Percentiles rank a stretch among this genome's conserved stretches.
These are phyloP conservation scores for Anoplius nigerrimus DNA, from an alignment of 2,888 invertebrate genomes.

Conservation along the genomic window DNA sequence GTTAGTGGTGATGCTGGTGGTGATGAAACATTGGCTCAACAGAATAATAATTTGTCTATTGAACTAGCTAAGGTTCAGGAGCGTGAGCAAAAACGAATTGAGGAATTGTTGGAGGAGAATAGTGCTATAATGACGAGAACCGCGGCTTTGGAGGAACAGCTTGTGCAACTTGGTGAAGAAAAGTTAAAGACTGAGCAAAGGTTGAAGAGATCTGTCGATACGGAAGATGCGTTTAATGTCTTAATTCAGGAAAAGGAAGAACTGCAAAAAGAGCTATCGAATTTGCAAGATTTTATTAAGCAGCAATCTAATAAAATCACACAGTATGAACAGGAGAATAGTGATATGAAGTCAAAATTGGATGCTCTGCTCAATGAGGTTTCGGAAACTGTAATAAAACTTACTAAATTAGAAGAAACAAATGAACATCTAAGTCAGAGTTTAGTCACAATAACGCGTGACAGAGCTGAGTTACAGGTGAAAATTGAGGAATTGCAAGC, in stretches of 20 bases:
- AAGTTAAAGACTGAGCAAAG: slow-evolving; percentile 6
- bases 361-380: slow-evolving; percentile 43
- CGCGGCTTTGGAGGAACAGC: slow-evolving; percentile 45
- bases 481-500: slow-evolving; percentile 78
- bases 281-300: slow-evolving; percentile 31
- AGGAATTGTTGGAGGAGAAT: slow-evolving; percentile 47
- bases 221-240: slow-evolving; percentile 30
- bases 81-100: slow-evolving; percentile 39
- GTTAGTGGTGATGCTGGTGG: slow-evolving; percentile 3
- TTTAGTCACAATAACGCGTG: slow-evolving; percentile 68
- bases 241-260: slow-evolving; percentile 53
- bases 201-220: slow-evolving; percentile 13
- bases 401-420: slow-evolving; percentile 50
- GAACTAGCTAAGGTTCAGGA: slow-evolving; percentile 57
- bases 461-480: slow-evolving; percentile 82
- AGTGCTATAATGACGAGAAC: slow-evolving; percentile 27
- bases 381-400: slow-evolving; percentile 64
- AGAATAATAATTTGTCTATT: slow-evolving; percentile 57
- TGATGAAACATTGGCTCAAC: slow-evolving; percentile 24
- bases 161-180: slow-evolving; percentile 13
- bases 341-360: slow-evolving; percentile 35
- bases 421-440: slow-evolving; percentile 50
- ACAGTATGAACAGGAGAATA: slow-evolving; percentile 19
- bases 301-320: slow-evolving; percentile 26
- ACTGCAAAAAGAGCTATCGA: slow-evolving; percentile 59